These are phyloP conservation scores for Drosophila neutralis DNA, from an alignment of 2,888 invertebrate genomes.

Conservation along the genomic window DNA sequence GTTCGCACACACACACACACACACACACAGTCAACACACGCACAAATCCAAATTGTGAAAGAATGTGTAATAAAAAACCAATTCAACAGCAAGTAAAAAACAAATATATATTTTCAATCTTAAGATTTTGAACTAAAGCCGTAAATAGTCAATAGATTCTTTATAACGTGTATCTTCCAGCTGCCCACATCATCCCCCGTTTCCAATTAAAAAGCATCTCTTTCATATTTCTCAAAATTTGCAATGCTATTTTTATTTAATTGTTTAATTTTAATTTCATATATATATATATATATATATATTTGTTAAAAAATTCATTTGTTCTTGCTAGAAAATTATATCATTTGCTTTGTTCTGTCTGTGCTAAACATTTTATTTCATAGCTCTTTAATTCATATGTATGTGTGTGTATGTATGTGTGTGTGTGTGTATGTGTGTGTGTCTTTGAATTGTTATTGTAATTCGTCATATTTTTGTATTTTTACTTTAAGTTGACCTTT, in stretches of 20 bases:
- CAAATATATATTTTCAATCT: conserved; percentile 7
- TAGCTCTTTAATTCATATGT: conserved; percentile 45
- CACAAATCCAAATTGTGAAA: conserved; percentile 21
- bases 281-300: not conserved
- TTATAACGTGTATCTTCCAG: not conserved
- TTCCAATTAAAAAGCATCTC: conserved; percentile 13
- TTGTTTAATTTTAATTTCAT: conserved; percentile 31
- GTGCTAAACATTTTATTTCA: conserved; percentile 41
- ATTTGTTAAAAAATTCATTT: conserved; percentile 49
- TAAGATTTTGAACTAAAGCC: conserved; percentile 12
- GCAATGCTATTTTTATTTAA: conserved; percentile 56
- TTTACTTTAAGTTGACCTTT: conserved; percentile 4
- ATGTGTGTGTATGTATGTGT: not conserved
- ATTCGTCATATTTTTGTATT: conserved; percentile 52
- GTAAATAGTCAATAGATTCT: conserved; percentile 4
- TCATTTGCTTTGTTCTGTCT: conserved; percentile 46
- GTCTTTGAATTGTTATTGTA: conserved; percentile 55
- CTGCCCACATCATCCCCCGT: not conserved
- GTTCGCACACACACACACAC: conserved; percentile 27
- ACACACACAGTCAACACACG: conserved; percentile 15
- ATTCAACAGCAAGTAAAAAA: not conserved
- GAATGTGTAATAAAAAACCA: conserved; percentile 58
- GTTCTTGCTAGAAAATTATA: conserved; percentile 65
- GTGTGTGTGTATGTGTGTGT: conserved; percentile 28
- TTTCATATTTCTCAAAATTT: conserved; percentile 47